Evolutionary conservation across 2,888 invertebrate genomes (phyloP).

Genomic region (Ornithoptera priamus): DNA sequence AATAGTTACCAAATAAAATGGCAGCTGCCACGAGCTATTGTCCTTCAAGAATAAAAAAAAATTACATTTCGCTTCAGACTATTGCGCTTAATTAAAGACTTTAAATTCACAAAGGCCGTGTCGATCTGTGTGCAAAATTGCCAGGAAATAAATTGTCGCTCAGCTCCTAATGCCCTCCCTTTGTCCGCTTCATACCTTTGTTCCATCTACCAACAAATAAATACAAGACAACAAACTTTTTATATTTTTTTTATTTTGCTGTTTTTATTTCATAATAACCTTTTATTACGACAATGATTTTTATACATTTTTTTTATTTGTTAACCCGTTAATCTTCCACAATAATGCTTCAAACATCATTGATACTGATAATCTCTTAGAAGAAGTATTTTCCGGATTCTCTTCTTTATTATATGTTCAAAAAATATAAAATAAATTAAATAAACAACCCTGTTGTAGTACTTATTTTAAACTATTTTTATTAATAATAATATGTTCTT

Average conservation of each 20-base stretch:
- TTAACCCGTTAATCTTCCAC: too few relatives aligned
- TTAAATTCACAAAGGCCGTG: constrained; percentile 20
- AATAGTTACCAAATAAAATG: background rate
- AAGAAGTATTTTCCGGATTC: too few relatives aligned
- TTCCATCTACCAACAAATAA: constrained; percentile 9
- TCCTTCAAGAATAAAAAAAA: background rate
- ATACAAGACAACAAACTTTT: constrained; percentile 15
- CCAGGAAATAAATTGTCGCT: constrained; percentile 19
- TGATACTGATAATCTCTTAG: too few relatives aligned
- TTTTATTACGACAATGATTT: background rate
- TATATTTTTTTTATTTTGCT: background rate
- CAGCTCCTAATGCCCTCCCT: constrained; percentile 5
- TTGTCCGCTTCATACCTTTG: constrained; percentile 18
- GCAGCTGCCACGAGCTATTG: background rate
- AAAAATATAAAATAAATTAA: too few relatives aligned
- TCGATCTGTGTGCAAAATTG: constrained; percentile 20
- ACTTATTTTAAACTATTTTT: too few relatives aligned
- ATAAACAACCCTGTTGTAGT: too few relatives aligned
- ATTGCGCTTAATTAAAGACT: constrained; percentile 15
- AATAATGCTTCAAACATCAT: too few relatives aligned
- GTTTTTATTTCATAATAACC: background rate
- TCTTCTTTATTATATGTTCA: too few relatives aligned
- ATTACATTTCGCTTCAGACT: constrained; percentile 5
- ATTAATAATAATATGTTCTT: too few relatives aligned
- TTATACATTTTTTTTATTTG: constrained; percentile 2